Percentiles rank a stretch among this genome's conserved stretches.
These are phyloP conservation scores for Hippopotamyrus pictus DNA, from an alignment of 2,797 vertebrate species.

Conservation along the genomic window DNA sequence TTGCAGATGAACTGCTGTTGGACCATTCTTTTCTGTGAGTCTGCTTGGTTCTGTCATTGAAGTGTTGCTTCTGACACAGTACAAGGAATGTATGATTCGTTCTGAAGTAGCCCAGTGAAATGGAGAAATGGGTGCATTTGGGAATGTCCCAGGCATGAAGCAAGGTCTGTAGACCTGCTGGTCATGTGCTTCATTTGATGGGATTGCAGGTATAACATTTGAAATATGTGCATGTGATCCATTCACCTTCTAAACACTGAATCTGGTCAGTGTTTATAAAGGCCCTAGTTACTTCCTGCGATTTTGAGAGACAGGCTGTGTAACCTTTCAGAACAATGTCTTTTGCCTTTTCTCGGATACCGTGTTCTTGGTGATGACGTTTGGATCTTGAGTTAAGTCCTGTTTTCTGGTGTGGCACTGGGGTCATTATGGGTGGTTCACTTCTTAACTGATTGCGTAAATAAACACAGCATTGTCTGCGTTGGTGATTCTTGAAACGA, in stretches of 20 bases:
- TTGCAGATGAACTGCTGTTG: background rate
- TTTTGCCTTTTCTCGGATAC: background rate
- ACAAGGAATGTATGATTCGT: background rate
- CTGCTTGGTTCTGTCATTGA: background rate
- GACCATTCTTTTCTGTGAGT: background rate
- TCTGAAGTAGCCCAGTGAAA: background rate
- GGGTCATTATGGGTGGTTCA: background rate
- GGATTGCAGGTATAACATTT: background rate
- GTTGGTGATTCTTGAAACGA: background rate
- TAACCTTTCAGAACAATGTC: background rate
- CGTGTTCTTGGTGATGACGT: background rate
- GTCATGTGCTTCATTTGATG: background rate
- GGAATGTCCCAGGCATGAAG: background rate
- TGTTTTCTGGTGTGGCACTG: background rate
- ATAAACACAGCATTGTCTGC: background rate
- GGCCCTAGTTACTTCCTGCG: background rate
- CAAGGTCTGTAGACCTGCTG: background rate
- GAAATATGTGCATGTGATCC: background rate
- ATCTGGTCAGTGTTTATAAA: background rate
- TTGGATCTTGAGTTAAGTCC: background rate
- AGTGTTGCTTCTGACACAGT: background rate
- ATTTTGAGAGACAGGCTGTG: background rate
- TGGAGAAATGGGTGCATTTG: background rate
- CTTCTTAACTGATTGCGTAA: background rate
- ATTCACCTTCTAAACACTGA: background rate